Base-by-base conservation (phyloP, 2,888 invertebrate genomes). In the Neoitamus cyanurus region DNA sequence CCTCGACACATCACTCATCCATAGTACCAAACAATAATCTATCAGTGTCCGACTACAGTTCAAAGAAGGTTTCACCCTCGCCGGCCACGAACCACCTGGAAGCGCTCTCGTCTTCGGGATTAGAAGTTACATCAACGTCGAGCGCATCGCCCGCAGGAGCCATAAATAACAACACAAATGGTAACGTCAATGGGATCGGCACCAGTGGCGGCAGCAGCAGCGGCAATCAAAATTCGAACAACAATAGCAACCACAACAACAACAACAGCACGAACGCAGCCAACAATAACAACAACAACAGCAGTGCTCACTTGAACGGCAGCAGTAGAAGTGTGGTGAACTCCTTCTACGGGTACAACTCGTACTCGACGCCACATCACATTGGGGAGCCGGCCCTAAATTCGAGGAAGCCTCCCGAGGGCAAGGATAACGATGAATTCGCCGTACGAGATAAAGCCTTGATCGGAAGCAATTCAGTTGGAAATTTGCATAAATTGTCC, bases 371-470 rank as follows among this genome's bases (percentile, higher is more conserved):
- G 15, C 58, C 58, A 2, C 83, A 69, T 37, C 80, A 83, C 31
- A 70, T 84, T 7, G 77, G 83, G 42, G 83, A 83, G 15, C 72
- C 83, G 30, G 15, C 77, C 28, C n/a, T 73, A 0, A 86, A 83
- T 30, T 85, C 86, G 5, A 37, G 91, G 83, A 89, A 90, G 90
- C 96, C 95, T 73, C 96, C 96, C 3, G 96, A 96, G 89, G 96
- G 96, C 30, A 96, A 95, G 90, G 96, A 96, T 91, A 94, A 95
- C 90, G 96, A 96, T 88, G 93, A 93, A 25, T 92, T 93, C 89
- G 34, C 83, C 5, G 92, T 93, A 88, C 93, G 93, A 89, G 94
- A 94, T 89, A 92, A 90, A 85, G 84, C 77, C 28, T 42, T 84
- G 28, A 75, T 85, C 20, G 42, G 11, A 46, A 73, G 28, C 7